These are phyloP conservation scores for Delichon dasypus DNA, from an alignment of 2,797 vertebrate species.

Conservation along the genomic window DNA sequence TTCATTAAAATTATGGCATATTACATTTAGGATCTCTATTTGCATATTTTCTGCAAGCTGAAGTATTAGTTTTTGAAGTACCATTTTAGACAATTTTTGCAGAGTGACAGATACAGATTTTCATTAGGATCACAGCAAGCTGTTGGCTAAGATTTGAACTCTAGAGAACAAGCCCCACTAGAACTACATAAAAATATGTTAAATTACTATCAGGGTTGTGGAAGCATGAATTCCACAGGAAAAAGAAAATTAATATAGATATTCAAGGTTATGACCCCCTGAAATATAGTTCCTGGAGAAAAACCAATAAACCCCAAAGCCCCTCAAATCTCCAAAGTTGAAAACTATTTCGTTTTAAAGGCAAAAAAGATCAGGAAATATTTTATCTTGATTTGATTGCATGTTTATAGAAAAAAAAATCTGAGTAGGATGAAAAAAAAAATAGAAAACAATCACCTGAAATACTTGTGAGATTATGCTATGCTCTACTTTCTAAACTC, in stretches of 20 bases:
- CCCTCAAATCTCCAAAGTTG: neutral
- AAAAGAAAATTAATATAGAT: neutral
- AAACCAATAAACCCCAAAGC: neutral
- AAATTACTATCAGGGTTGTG: slow-evolving; percentile 27
- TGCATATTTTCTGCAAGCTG: slow-evolving; percentile 68
- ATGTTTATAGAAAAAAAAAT: neutral
- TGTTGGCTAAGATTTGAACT: slow-evolving; percentile 41
- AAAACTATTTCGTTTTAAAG: neutral
- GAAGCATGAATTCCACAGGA: neutral
- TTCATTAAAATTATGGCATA: slow-evolving; percentile 68
- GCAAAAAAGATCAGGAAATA: neutral
- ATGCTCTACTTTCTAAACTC: neutral
- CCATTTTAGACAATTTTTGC: slow-evolving; percentile 66
- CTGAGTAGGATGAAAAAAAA: neutral
- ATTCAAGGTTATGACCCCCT: neutral
- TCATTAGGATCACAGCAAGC: slow-evolving; percentile 46
- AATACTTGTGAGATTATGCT: neutral
- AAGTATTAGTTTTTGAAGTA: slow-evolving; percentile 69
- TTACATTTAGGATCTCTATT: slow-evolving; percentile 59
- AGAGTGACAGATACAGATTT: slow-evolving; percentile 60
- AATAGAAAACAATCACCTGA: neutral
- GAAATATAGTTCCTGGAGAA: neutral
- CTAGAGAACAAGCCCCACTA: slow-evolving; percentile 5
- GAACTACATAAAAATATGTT: slow-evolving; percentile 36
- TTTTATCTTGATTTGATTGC: neutral